phyloP scores from a whole-genome alignment of 2,888 invertebrate species.

The Nemapogon koenigi region DNA sequence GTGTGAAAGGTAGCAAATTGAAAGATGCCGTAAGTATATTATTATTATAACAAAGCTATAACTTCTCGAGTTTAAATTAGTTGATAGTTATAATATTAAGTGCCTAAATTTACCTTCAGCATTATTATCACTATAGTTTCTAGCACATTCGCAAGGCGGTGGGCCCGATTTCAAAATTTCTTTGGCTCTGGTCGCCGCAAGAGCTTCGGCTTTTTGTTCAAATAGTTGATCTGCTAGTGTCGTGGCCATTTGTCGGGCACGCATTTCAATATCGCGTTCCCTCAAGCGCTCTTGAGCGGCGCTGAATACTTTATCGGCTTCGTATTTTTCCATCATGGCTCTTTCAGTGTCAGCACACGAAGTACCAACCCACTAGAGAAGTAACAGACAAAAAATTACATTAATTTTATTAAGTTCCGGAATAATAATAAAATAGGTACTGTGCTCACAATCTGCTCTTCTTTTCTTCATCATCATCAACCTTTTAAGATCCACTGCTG shows the following conservation, averaged over 20 bases:
- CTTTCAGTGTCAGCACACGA: conserved; percentile 33
- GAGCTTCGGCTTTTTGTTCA: conserved; percentile 23
- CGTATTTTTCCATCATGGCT: conserved; percentile 19
- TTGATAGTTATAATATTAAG: no score
- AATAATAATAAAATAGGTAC: no score
- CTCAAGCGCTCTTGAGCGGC: conserved; percentile 23
- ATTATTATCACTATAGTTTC: no score
- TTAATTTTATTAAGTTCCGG: not conserved
- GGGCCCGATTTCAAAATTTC: conserved; percentile 27
- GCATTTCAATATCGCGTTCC: conserved; percentile 30
- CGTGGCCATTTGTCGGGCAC: conserved; percentile 35
- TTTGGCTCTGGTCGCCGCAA: conserved; percentile 28
- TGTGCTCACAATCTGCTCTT: no score
- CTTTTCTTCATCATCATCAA: no score
- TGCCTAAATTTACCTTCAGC: no score
- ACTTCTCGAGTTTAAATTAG: no score
- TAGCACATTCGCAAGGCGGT: conserved; percentile 30
- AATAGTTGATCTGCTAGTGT: conserved; percentile 40
- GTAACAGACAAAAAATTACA: conserved; percentile 7
- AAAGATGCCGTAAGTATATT: no score
- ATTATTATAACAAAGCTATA: no score
- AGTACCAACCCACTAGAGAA: conserved; percentile 39
- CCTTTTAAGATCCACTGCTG: no score
- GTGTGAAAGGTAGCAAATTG: no score
- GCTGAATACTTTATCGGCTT: conserved; percentile 16